Conservation (phyloP, 2,797 vertebrate genomes). For the Urophycis tenuis region DNA sequence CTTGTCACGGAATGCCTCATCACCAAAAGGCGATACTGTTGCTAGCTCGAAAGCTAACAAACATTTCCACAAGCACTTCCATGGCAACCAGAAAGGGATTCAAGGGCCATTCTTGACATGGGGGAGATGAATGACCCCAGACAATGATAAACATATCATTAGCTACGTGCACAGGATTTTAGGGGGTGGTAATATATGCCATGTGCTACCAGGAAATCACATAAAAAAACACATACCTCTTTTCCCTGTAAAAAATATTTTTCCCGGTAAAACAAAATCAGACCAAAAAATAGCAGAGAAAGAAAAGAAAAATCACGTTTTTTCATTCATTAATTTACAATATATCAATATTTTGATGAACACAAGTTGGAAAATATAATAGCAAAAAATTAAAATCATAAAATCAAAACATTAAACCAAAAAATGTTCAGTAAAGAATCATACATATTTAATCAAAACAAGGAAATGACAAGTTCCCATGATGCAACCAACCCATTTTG, state of each 20-base stretch:
- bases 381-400: not conserved
- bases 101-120: conserved; percentile 34
- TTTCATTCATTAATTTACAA: not conserved
- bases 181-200: conserved; percentile 54
- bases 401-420: too few species aligned
- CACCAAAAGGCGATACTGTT: conserved; percentile 45
- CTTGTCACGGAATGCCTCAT: conserved; percentile 66
- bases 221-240: conserved; percentile 89
- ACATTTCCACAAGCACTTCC: conserved; percentile 68
- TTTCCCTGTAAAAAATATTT: conserved; percentile 91
- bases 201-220: conserved; percentile 56
- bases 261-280: conserved; percentile 72
- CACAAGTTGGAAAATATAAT: not conserved
- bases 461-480: not conserved
- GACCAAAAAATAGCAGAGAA: conserved; percentile 84
- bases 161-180: conserved; percentile 55
- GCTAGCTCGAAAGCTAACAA: conserved; percentile 31
- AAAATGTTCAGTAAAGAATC: not conserved
- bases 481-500: too few species aligned
- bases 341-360: not conserved
- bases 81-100: conserved; percentile 41
- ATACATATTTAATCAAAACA: too few species aligned
- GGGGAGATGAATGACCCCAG: conserved; percentile 33
- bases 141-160: conserved; percentile 39
- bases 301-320: conserved; percentile 75